Conservation (phyloP, 1,140 invertebrate species). For the Plectrocnemia conspersa region DNA sequence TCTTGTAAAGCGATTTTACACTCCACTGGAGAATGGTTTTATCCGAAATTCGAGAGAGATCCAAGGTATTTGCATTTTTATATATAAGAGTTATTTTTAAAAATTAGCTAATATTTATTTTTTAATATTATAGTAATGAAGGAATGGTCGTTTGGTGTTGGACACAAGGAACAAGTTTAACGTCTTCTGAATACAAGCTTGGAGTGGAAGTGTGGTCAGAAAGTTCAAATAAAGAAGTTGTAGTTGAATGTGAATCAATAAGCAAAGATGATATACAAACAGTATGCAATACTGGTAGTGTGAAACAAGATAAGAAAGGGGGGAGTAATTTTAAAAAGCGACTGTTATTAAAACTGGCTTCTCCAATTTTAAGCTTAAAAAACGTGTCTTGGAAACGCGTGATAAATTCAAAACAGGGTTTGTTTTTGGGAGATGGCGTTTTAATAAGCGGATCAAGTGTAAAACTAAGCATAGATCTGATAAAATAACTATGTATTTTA, state of each 20-base stretch:
- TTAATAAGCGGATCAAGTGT: neutral
- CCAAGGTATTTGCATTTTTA: constrained; percentile 12
- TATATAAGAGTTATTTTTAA: neutral
- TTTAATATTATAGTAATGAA: constrained; percentile 2
- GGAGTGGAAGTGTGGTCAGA: constrained; percentile 17
- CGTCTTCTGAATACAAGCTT: constrained; percentile 14
- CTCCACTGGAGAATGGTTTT: constrained; percentile 23
- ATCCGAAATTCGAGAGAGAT: constrained; percentile 25
- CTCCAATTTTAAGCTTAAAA: constrained; percentile 14
- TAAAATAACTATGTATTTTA: too few relatives aligned
- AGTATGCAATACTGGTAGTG: neutral
- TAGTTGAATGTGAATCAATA: neutral
- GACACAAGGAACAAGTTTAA: neutral
- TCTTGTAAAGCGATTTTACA: constrained; percentile 9
- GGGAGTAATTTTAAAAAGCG: constrained; percentile 3
- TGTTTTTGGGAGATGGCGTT: constrained; percentile 15
- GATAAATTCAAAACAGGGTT: constrained; percentile 5
- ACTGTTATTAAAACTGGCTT: constrained; percentile 8
- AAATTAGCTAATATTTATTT: neutral
- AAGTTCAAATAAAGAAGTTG: neutral
- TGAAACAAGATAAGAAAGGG: neutral
- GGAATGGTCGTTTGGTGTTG: constrained; percentile 25
- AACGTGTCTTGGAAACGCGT: constrained; percentile 15
- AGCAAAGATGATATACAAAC: neutral
- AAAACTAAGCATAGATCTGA: neutral